Evolutionary conservation across 2,888 invertebrate species (phyloP).

Genomic region (Leptinotarsa rubiginosa): DNA sequence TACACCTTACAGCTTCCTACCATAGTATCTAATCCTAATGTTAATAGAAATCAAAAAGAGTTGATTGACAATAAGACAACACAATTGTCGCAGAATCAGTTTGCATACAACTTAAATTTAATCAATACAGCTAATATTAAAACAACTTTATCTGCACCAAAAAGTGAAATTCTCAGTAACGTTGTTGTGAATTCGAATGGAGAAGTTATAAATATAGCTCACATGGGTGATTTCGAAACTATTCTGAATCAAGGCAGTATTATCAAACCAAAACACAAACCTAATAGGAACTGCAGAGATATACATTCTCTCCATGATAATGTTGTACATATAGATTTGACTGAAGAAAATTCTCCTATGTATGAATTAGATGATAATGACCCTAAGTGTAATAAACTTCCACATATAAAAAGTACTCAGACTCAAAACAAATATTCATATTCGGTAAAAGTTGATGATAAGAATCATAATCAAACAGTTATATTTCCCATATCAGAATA

Average conservation of each 20-base stretch:
- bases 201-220: slow-evolving; percentile 61
- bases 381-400: slow-evolving; percentile 52
- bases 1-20: slow-evolving; percentile 58
- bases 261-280: slow-evolving; percentile 40
- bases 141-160: slow-evolving; percentile 50
- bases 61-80: slow-evolving; percentile 33
- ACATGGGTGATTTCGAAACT: slow-evolving; percentile 58
- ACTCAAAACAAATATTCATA: slow-evolving; percentile 53
- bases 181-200: slow-evolving; percentile 62
- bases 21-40: slow-evolving; percentile 49
- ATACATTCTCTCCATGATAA: slow-evolving; percentile 43
- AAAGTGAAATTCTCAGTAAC: slow-evolving; percentile 57
- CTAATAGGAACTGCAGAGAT: slow-evolving; percentile 33
- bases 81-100: slow-evolving; percentile 49
- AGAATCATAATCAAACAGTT: slow-evolving; percentile 51
- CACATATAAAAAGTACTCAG: slow-evolving; percentile 52
- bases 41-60: slow-evolving; percentile 42
- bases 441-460: slow-evolving; percentile 50
- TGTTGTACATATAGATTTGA: slow-evolving; percentile 60
- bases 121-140: slow-evolving; percentile 56
- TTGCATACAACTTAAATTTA: slow-evolving; percentile 58
- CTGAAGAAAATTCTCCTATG: slow-evolving; percentile 48
- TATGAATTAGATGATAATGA: slow-evolving; percentile 45
- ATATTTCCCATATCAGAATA: slow-evolving; percentile 56
- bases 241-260: slow-evolving; percentile 51